Conservation (phyloP, 2,797 vertebrate species). For the Anisognathus igniventris region DNA sequence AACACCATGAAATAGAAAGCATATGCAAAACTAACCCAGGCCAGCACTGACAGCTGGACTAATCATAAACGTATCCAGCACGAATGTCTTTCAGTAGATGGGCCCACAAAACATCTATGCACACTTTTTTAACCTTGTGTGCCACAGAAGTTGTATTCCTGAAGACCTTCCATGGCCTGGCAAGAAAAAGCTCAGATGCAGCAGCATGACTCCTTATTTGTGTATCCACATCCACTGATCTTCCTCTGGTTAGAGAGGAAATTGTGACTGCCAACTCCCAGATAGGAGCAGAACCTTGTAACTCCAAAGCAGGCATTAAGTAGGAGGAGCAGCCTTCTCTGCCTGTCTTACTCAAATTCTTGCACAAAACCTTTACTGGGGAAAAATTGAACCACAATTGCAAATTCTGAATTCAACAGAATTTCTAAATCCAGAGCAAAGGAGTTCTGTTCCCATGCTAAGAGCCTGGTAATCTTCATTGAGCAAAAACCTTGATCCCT, state of each 20-base stretch:
- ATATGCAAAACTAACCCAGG: not conserved
- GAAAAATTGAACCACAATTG: not conserved
- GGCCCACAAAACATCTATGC: not conserved
- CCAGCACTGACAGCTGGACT: not conserved
- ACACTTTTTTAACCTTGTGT: not conserved
- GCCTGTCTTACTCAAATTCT: not conserved
- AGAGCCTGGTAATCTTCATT: not conserved
- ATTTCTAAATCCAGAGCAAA: constrained; percentile 12
- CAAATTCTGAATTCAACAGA: not conserved
- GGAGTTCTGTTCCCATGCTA: not conserved
- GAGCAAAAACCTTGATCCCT: not conserved
- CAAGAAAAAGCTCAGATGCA: not conserved
- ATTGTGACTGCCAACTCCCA: accelerated
- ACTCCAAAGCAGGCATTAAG: not conserved
- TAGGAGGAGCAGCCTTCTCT: not conserved
- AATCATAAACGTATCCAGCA: not conserved
- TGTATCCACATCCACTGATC: not conserved
- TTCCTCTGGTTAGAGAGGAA: not conserved
- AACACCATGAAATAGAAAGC: not conserved
- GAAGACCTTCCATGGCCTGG: not conserved
- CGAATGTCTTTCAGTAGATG: not conserved
- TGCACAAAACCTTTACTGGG: not conserved
- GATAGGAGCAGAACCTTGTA: not conserved
- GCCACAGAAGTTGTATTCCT: not conserved
- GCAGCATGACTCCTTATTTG: not conserved